Conservation (phyloP, 2,888 invertebrate genomes). For the Hybos culiciformis region DNA sequence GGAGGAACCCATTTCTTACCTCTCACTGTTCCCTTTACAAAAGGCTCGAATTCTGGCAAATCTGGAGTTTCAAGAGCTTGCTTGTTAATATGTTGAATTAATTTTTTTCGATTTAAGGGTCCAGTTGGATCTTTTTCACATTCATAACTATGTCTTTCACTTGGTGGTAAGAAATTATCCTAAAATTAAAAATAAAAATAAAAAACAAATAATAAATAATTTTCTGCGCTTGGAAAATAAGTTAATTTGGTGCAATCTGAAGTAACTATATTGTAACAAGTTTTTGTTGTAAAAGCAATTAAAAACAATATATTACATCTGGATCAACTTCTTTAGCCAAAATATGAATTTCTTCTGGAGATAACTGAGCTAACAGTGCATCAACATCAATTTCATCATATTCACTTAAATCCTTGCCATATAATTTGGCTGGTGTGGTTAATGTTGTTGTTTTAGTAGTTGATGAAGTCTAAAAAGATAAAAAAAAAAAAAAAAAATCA, state of each 20-base stretch:
- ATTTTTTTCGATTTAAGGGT: constrained; percentile 84
- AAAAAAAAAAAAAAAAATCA: constrained; percentile 4
- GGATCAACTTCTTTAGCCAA: constrained; percentile 98
- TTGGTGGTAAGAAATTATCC: constrained; percentile 95
- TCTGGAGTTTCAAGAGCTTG: constrained; percentile 97
- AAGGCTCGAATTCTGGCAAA: constrained; percentile 90
- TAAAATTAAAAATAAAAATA: constrained; percentile 35
- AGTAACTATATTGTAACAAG: no score
- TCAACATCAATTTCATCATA: constrained; percentile 96
- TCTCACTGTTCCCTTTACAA: constrained; percentile 74
- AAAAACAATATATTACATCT: constrained; percentile 92
- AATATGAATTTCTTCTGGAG: constrained; percentile 91
- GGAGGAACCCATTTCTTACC: constrained; percentile 88
- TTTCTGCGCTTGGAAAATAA: no score
- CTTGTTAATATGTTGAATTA: constrained; percentile 94
- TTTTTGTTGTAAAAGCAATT: no score
- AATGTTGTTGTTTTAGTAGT: constrained; percentile 78
- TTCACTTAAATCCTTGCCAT: constrained; percentile 76
- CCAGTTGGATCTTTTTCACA: constrained; percentile 94
- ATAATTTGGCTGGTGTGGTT: constrained; percentile 80
- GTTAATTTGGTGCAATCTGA: no score
- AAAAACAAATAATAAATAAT: neutral
- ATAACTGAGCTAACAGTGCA: constrained; percentile 80
- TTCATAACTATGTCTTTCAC: constrained; percentile 89
- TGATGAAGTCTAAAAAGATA: constrained; percentile 62